Conservation (phyloP, 2,888 invertebrate species). For the Drosophila crucigera region DNA sequence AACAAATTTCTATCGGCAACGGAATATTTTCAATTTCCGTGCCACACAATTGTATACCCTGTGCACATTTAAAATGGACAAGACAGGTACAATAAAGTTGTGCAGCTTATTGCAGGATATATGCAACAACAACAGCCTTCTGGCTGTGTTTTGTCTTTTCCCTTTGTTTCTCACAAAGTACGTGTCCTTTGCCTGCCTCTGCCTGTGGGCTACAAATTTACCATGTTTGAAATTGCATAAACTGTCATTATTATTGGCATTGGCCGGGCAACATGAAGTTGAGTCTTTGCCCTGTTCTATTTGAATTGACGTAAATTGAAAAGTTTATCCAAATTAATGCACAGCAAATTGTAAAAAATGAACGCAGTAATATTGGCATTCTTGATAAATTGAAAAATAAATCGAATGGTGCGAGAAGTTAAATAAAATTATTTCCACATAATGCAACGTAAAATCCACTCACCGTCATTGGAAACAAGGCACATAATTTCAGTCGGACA, state of each 20-base stretch:
- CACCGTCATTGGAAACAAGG: too few species aligned
- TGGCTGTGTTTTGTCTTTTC: not conserved
- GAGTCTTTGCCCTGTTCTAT: not conserved
- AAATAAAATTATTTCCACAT: not conserved
- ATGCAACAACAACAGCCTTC: not conserved
- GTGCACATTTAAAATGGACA: not conserved
- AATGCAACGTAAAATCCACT: not conserved
- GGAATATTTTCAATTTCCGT: constrained; percentile 68
- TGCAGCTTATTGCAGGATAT: not conserved
- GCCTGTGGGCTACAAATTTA: constrained; percentile 3
- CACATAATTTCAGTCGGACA: not conserved
- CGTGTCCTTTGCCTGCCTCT: not conserved
- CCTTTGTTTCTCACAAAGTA: not conserved
- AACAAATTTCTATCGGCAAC: constrained; percentile 54
- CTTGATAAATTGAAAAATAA: not conserved
- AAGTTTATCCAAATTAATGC: constrained; percentile 2
- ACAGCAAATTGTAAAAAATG: constrained; percentile 1
- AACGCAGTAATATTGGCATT: not conserved
- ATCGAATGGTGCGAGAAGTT: not conserved
- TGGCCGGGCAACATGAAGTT: not conserved
- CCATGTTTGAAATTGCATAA: constrained; percentile 3
- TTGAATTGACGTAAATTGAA: not conserved
- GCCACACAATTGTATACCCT: constrained; percentile 40
- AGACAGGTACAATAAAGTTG: not conserved
- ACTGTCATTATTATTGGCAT: constrained; percentile 8